Base-by-base conservation (phyloP, 2,888 invertebrate species). In the Laothoe populi region DNA sequence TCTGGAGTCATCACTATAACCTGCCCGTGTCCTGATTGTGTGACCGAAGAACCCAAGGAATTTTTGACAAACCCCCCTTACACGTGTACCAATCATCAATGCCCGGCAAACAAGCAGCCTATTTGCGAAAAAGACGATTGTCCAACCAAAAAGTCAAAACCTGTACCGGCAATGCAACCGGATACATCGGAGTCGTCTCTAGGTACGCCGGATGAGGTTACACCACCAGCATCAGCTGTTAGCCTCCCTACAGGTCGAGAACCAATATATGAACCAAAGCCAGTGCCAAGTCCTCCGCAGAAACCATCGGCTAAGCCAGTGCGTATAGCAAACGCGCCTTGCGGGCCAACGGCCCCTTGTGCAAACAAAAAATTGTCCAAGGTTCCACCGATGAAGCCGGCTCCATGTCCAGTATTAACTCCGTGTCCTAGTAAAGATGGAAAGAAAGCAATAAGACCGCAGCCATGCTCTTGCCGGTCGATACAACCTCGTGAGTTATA, bases 1-100 rank as follows among this genome's bases (percentile, higher is more conserved):
- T 71, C 75, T 2, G 86, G 86, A 0, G 21, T 76, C 1, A 73
- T 86, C n/a, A 76, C 72, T 67, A 67, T 86, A 0, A 75, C 69
- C 2, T 88, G 87, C 13, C 86, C 87, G 0, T 87, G 87, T 40
- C 83, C 84, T 0, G 81, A 81, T 59, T 88, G 64, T 19, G n/a
- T 45, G 21, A 57, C 40, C 13, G 44, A 64, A 13, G 68, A 65
- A 24, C 66, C 73, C 0, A 73, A 71, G 7, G 73, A 75, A 63
- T 42, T 68, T 10, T n/a, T 70, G n/a, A 63, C 64, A 10, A 64
- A 72, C 7, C 67, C 71, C 0, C 71, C 70, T 5, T 69, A 63
- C 53, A 64, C 68, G 1, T 74, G 74, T 19, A 65, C 61, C 2
- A 73, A 71, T 19, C 62, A 60, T 5, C 48, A 65, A 58, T 75